Evolutionary conservation across 2,888 invertebrate species (phyloP), one percentile per base, ranked within the genome.

Genomic region (Leptopterna dolabrata): DNA sequence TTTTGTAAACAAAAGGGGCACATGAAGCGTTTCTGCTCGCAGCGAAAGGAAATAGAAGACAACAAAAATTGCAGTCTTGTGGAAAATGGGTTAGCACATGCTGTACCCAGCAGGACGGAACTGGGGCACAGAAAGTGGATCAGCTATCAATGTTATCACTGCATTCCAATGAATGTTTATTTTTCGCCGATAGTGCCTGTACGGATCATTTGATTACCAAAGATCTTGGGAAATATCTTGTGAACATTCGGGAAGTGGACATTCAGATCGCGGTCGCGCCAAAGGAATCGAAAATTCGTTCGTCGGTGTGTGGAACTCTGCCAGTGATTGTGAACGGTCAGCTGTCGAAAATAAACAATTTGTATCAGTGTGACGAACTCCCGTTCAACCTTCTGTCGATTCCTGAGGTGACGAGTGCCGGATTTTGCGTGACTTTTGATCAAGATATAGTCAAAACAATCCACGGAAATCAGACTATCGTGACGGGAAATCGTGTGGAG

Each of bases 401-500:
- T 6, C 30, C 55, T 1, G 51, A 55, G 19, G 14, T 81, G 9
- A 27, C 51, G 9, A 30, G 55, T 47, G 51, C 51, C 0, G 55
- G 55, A 16, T 55, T 81, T 29, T 11, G 45, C 14, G 51, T 81
- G 14, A 14, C 3, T 11, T 81, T 81, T 27, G 14, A 51, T n/a
- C 3, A 81, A 51, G 19, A 30, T 9, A 6, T 13, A 19, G 81
- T 81, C 19, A n/a, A 81, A 45, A 81, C 47, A 19, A 47, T 24
- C 13, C 19, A 27, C 43, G 19, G 43, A 45, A 47, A 47, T 51
- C 24, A 11, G 11, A 51, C 29, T 30, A n/a, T 76, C 6, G 41
- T 76, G 11, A 76, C 76, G 7, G 76, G 76, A 76, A 76, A 76
- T 76, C 76, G 76, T 76, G 41, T n/a, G 76, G 76, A 41, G n/a